A percentile compares a stretch with the other conserved stretches of the same genome.
Conservation (phyloP, 1,140 invertebrate genomes). For the Euschistus heros region DNA sequence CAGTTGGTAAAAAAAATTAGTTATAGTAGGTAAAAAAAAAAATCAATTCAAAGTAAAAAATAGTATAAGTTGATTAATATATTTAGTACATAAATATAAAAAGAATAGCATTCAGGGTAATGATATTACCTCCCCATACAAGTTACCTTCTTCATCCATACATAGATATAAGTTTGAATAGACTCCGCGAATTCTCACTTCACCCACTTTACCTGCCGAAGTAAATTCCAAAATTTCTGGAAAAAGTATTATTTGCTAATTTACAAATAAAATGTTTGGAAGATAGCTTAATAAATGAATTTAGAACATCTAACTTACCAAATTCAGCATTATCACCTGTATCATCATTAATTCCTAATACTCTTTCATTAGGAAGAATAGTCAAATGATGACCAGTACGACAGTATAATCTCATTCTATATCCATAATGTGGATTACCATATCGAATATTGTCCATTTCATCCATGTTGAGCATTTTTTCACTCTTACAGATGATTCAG, state of each 20-base stretch:
- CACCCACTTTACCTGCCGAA: conserved; percentile 39
- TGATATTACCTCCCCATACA: conserved; percentile 50
- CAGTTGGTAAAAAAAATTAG: too few species aligned
- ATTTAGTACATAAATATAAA: too few species aligned
- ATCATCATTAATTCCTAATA: conserved; percentile 41
- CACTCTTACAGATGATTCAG: not conserved
- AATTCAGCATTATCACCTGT: conserved; percentile 43
- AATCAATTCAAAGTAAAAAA: too few species aligned
- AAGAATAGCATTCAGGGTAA: too few species aligned
- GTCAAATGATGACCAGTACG: conserved; percentile 45
- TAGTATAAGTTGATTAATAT: too few species aligned
- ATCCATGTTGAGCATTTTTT: not conserved
- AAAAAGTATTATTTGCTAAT: conserved; percentile 14
- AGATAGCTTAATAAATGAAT: not conserved
- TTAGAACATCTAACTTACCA: not conserved
- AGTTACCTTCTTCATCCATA: conserved; percentile 47
- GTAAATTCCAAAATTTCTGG: conserved; percentile 45
- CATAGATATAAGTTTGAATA: conserved; percentile 47
- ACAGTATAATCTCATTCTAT: conserved; percentile 43
- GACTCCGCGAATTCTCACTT: conserved; percentile 46
- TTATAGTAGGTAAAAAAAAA: too few species aligned
- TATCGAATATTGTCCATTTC: not conserved
- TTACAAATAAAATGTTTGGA: not conserved
- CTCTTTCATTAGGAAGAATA: conserved; percentile 41
- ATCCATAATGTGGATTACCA: conserved; percentile 31